Evolutionary conservation across 2,888 invertebrate genomes (phyloP).

Genomic region (Amitus sp.): DNA sequence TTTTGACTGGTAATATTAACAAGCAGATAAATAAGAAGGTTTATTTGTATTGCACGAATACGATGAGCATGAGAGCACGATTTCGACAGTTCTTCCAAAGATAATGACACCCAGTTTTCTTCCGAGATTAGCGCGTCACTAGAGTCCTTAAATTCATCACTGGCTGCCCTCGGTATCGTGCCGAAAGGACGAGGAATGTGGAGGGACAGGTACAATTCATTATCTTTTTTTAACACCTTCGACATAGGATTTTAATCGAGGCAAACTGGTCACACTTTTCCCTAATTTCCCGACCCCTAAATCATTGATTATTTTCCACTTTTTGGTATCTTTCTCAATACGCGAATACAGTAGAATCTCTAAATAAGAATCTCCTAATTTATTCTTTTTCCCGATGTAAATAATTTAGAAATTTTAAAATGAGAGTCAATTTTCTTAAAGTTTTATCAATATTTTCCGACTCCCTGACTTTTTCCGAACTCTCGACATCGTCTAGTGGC

Average conservation of each 20-base stretch:
- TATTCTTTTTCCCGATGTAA: no score
- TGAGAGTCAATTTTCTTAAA: no score
- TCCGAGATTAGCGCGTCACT: slow-evolving; percentile 64
- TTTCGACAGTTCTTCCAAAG: slow-evolving; percentile 48
- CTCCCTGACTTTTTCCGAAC: no score
- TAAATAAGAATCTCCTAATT: no score
- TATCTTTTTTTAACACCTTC: slow-evolving; percentile 48
- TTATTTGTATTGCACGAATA: slow-evolving; percentile 44
- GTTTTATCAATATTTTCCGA: no score
- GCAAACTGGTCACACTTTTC: no score
- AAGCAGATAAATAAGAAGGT: slow-evolving; percentile 23
- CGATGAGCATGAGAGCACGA: slow-evolving; percentile 50
- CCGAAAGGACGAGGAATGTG: slow-evolving; percentile 67
- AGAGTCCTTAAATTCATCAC: slow-evolving; percentile 64
- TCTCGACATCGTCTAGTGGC: no score
- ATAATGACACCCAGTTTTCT: slow-evolving; percentile 63
- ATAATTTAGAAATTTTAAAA: no score
- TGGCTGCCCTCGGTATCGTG: slow-evolving; percentile 65
- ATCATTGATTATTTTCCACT: no score
- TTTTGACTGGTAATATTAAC: slow-evolving; percentile 35
- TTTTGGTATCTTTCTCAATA: no score
- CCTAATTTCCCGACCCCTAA: no score
- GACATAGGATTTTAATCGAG: not conserved
- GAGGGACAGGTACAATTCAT: slow-evolving; percentile 67
- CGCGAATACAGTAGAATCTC: no score